Evolutionary conservation across 2,113 vertebrate species (phyloP).

Genomic region (Microtus richardsoni): DNA sequence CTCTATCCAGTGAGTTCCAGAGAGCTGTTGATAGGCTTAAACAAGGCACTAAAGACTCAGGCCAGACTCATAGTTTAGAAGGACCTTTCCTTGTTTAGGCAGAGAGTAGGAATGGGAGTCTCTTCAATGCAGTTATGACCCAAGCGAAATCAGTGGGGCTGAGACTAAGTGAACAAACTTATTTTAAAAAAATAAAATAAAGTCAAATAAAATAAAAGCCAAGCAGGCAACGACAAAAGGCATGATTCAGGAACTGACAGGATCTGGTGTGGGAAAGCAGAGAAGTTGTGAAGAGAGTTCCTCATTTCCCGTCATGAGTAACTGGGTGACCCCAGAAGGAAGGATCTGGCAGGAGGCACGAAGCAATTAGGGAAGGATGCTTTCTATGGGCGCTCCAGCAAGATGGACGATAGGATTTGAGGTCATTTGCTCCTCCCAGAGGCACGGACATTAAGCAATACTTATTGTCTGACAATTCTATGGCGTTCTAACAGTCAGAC

Average conservation of each 20-base stretch:
- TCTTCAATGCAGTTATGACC: background rate
- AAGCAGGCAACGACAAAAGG: background rate
- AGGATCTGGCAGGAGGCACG: background rate
- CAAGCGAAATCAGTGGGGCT: background rate
- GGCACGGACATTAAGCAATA: background rate
- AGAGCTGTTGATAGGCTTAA: constrained; percentile 21
- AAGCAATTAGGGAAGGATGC: background rate
- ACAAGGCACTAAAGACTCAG: constrained; percentile 12
- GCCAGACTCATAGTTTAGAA: constrained; percentile 45
- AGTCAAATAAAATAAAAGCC: no score
- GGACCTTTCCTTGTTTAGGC: background rate
- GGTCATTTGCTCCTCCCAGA: background rate
- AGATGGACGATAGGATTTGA: background rate
- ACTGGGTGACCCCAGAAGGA: background rate
- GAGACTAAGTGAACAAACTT: background rate
- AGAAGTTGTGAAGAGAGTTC: background rate
- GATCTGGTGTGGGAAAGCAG: background rate
- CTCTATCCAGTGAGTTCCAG: background rate
- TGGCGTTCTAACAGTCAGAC: background rate
- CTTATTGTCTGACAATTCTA: background rate
- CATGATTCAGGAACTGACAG: background rate
- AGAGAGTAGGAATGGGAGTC: background rate
- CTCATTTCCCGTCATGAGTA: background rate
- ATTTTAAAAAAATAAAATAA: background rate
- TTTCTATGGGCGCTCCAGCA: background rate